phyloP scores from a whole-genome alignment of 2,888 invertebrate genomes.

The Chrysolina americana region DNA sequence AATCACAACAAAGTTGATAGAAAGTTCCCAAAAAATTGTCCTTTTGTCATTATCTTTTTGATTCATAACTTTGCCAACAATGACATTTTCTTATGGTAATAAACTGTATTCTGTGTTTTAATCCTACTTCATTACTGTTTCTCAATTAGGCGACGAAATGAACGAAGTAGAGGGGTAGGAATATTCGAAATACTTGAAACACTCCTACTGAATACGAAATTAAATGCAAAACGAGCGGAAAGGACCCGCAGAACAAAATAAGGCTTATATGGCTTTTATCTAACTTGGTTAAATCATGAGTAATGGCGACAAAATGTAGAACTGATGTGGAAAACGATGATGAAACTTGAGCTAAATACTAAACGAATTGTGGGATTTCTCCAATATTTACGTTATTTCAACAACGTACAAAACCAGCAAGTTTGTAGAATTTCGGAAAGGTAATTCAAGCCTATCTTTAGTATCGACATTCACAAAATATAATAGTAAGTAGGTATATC shows the following conservation, averaged over 20 bases:
- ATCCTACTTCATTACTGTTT: background rate
- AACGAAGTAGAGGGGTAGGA: background rate
- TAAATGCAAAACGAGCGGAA: slow-evolving; percentile 6
- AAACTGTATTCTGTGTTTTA: background rate
- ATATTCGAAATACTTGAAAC: slow-evolving; percentile 19
- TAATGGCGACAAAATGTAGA: slow-evolving; percentile 19
- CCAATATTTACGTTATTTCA: no score
- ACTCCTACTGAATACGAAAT: slow-evolving; percentile 20
- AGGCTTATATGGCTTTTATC: slow-evolving; percentile 8
- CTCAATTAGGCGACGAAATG: slow-evolving; percentile 1
- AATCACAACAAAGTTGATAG: no score
- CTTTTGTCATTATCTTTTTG: no score
- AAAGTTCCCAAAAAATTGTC: no score
- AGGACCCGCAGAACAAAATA: slow-evolving; percentile 15
- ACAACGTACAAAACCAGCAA: no score
- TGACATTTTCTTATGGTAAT: background rate
- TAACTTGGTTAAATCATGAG: slow-evolving; percentile 18
- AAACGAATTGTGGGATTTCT: no score
- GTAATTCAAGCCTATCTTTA: no score
- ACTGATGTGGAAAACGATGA: background rate
- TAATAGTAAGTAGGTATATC: no score
- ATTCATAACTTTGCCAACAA: no score
- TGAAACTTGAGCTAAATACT: background rate
- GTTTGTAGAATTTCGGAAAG: no score
- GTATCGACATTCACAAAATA: no score